phyloP scores from a whole-genome alignment of 2,113 vertebrate species.

The Melanerpes aurifrons region DNA sequence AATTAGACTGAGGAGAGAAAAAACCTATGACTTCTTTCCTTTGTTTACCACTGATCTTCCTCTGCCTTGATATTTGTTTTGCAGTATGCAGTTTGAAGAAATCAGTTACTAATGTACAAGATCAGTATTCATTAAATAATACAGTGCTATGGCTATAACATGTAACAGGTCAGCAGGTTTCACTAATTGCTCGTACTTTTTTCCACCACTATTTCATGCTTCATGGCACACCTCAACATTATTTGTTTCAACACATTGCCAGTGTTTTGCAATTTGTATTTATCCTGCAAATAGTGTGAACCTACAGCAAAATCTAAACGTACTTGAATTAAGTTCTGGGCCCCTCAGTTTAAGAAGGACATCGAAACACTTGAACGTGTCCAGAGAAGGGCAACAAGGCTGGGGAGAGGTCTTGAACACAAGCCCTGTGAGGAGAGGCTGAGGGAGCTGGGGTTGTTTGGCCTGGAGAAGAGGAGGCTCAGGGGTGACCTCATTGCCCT shows the following conservation, averaged over 20 bases:
- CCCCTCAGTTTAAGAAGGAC: too few relatives aligned
- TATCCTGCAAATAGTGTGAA: not conserved
- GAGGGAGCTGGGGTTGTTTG: too few relatives aligned
- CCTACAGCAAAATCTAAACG: not conserved
- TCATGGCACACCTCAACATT: not conserved
- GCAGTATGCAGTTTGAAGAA: not conserved
- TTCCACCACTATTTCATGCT: not conserved
- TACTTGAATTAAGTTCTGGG: not conserved
- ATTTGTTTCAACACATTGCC: not conserved
- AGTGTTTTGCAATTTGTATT: not conserved
- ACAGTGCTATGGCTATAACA: not conserved
- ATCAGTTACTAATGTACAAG: not conserved
- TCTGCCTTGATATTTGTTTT: not conserved
- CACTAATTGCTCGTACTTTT: not conserved
- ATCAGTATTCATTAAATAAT: not conserved
- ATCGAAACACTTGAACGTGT: too few relatives aligned
- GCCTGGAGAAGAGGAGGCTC: too few relatives aligned
- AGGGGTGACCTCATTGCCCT: too few relatives aligned
- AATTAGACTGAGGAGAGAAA: not conserved
- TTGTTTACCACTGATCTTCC: not conserved
- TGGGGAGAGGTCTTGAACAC: too few relatives aligned
- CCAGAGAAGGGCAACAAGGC: too few relatives aligned
- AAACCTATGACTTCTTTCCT: not conserved
- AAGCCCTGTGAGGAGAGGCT: too few relatives aligned
- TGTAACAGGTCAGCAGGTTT: not conserved